Conservation (phyloP, 2,888 invertebrate species). For the Spatulosminthurus flaviceps region DNA sequence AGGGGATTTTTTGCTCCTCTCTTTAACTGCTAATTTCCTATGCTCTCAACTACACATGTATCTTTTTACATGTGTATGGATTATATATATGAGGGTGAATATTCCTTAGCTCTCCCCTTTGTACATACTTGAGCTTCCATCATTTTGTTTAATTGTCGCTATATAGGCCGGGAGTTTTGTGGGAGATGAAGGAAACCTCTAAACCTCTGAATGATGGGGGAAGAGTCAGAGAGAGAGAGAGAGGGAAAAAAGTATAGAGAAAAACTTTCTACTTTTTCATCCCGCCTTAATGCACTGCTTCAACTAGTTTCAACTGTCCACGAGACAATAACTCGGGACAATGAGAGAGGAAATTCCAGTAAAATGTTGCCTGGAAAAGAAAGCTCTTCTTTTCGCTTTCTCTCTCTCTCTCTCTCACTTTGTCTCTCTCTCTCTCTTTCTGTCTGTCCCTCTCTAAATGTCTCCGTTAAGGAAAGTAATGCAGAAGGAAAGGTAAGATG, state of each 20-base stretch:
- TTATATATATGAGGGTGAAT: too few species aligned
- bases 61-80: too few species aligned
- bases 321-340: slow-evolving; percentile 14
- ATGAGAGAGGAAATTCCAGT: slow-evolving; percentile 1
- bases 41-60: too few species aligned
- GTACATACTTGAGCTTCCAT: background rate
- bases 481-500: slow-evolving; percentile 7
- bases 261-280: slow-evolving; percentile 13
- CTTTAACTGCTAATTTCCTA: too few species aligned
- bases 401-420: background rate
- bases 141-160: background rate
- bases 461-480: background rate
- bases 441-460: background rate
- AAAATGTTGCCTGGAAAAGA: slow-evolving; percentile 9
- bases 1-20: background rate
- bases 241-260: background rate
- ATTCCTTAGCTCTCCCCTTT: too few species aligned
- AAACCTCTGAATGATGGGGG: background rate
- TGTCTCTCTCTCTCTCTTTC: background rate
- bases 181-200: background rate
- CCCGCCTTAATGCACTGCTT: background rate
- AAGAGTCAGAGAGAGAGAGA: background rate
- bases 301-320: slow-evolving; percentile 14
- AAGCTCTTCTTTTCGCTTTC: background rate
- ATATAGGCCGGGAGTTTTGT: background rate